A percentile compares a stretch with the other conserved stretches of the same genome.
phyloP scores from a whole-genome alignment of 2,888 invertebrate species.

The Melolontha melolontha region DNA sequence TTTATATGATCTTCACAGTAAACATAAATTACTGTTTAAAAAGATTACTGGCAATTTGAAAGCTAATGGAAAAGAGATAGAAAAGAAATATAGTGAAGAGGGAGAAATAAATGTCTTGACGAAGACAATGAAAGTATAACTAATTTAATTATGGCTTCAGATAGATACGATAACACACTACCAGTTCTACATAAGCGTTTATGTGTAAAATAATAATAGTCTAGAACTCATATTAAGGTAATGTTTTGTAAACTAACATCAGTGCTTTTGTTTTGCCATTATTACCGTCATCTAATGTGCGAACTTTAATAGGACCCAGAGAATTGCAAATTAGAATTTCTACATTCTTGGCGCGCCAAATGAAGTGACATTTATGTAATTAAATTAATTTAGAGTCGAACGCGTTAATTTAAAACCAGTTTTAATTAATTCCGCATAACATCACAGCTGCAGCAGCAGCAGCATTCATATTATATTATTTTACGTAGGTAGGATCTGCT shows the following conservation, averaged over 20 bases:
- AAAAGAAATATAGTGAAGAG: background rate
- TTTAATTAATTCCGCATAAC: conserved; percentile 38
- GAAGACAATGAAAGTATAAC: conserved; percentile 6
- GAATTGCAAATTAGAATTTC: conserved; percentile 39
- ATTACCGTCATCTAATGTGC: conserved; percentile 38
- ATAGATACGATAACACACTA: conserved; percentile 26
- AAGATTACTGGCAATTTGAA: no score
- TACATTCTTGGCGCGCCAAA: conserved; percentile 39
- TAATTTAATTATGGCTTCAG: conserved; percentile 22
- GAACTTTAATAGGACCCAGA: conserved; percentile 36
- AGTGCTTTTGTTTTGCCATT: conserved; percentile 37
- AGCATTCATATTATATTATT: conserved; percentile 26
- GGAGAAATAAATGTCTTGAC: background rate
- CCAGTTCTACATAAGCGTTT: conserved; percentile 16
- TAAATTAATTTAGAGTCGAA: conserved; percentile 37
- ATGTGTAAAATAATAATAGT: conserved; percentile 35
- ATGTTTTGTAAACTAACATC: conserved; percentile 41
- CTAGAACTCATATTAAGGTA: conserved; percentile 38
- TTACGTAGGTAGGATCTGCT: conserved; percentile 19
- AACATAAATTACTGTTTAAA: no score
- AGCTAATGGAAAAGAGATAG: no score
- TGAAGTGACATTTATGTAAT: conserved; percentile 39
- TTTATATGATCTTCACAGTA: no score
- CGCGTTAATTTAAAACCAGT: conserved; percentile 35
- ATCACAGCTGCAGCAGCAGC: conserved; percentile 7